A percentile compares a stretch with the other conserved stretches of the same genome.
Conservation (phyloP, 2,797 vertebrate genomes). For the Myotis daubentonii region DNA sequence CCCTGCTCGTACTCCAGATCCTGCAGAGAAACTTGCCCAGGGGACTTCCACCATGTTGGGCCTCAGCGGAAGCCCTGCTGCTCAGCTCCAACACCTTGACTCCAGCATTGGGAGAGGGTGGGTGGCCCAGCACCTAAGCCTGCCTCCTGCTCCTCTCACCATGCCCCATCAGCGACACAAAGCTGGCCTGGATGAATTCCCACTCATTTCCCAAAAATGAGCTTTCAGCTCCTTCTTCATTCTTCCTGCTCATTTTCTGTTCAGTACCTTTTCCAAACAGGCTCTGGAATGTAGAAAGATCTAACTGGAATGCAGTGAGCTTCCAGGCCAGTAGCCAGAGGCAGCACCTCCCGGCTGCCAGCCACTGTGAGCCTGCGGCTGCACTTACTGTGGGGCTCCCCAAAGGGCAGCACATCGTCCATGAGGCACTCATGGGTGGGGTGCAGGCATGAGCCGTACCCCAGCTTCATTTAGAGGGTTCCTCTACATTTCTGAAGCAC, state of each 20-base stretch:
- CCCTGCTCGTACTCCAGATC: not conserved
- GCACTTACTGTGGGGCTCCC: conserved; percentile 51
- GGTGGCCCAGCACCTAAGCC: not conserved
- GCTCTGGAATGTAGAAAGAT: not conserved
- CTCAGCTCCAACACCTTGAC: not conserved
- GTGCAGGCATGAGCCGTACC: conserved; percentile 58
- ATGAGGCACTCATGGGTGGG: not conserved
- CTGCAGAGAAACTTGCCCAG: not conserved
- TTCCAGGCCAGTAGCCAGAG: conserved; percentile 25
- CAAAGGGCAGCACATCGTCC: not conserved
- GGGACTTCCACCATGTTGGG: not conserved
- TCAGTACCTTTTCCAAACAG: not conserved
- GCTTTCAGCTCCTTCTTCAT: not conserved
- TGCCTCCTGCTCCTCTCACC: not conserved
- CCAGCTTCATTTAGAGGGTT: conserved; percentile 14
- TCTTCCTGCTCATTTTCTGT: not conserved
- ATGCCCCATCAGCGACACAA: not conserved
- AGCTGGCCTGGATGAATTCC: not conserved
- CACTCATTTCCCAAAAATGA: fast-evolving
- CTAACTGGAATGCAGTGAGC: not conserved
- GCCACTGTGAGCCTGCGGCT: conserved; percentile 45
- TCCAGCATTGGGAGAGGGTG: not conserved
- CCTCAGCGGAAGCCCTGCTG: not conserved
- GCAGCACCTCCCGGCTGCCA: conserved; percentile 59
- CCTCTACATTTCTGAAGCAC: conserved; percentile 64